Conservation (phyloP, 2,797 vertebrate genomes). For the Falco peregrinus region DNA sequence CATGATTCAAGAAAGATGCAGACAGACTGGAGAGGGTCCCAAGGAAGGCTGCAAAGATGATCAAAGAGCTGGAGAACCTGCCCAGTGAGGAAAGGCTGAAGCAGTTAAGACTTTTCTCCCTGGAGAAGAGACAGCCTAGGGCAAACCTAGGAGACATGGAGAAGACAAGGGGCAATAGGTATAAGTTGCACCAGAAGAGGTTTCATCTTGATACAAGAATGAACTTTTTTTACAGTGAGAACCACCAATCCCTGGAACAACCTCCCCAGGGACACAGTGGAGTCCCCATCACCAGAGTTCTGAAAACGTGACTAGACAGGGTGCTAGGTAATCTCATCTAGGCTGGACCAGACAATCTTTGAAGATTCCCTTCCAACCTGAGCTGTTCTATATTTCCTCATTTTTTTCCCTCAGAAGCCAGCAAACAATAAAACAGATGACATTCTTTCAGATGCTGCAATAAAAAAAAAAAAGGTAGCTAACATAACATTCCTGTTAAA, state of each 20-base stretch:
- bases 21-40: too few relatives aligned
- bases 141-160: too few relatives aligned
- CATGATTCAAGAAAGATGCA: too few relatives aligned
- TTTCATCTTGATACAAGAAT: background rate
- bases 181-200: background rate
- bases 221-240: background rate
- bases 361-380: background rate
- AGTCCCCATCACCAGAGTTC: background rate
- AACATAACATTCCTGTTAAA: conserved; percentile 20
- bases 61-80: too few relatives aligned
- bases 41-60: too few relatives aligned
- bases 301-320: background rate
- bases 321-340: background rate
- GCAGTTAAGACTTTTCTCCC: too few relatives aligned
- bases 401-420: background rate
- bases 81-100: too few relatives aligned
- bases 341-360: background rate
- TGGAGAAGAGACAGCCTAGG: too few relatives aligned
- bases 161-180: background rate
- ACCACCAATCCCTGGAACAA: background rate
- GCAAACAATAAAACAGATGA: background rate
- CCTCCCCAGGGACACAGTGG: background rate
- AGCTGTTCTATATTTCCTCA: background rate
- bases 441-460: background rate
- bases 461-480: background rate